Evolutionary conservation across 2,113 vertebrate species (phyloP), one percentile per base, ranked within the genome.

Genomic region (Cephalopholis sonnerati): DNA sequence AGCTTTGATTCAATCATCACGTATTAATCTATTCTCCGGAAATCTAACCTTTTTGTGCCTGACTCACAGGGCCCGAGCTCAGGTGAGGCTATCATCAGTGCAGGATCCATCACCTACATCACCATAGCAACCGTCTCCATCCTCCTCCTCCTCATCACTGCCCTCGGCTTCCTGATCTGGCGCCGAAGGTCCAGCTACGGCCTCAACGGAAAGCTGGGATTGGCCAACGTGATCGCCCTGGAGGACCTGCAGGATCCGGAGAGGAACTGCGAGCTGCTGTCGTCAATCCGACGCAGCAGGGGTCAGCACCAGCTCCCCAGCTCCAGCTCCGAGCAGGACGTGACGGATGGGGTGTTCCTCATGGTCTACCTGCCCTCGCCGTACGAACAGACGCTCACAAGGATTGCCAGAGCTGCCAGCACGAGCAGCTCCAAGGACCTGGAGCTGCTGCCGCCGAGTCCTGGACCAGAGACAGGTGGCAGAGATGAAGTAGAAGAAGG

Each of bases 321-420:
- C 80, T 74, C 73, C 13, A 70, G 86, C 82, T 93, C 92, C 0
- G 91, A 94, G 77, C 89, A 92, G 83, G 93, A 95, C 1, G 51
- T 59, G 10, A 81, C 84, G 0, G 95, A 96, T 1, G 93, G 90
- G 20, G 93, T 95, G 0, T 94, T 95, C 75, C 94, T 96, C 71
- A 93, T 95, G 0, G 73, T 93, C 9, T 95, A 95, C 5, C 94
- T 96, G 70, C 97, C 96, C 7, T 95, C 97, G 0, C 97, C 97
- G 0, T 98, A 98, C 0, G 96, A 97, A 71, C 96, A 97, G 74
- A 97, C 97, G 62, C 96, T 96, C 58, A 95, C 94, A 89, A 93
- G 95, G 73, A 87, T 92, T 3, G 82, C 94, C 25, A 93, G 90
- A 0, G 95, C 92, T 1, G 92, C 96, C 87, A 96, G 94, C 88